Percentiles rank a stretch among this genome's conserved stretches.
phyloP scores from a whole-genome alignment of 2,113 vertebrate genomes.

The Datnioides undecimradiatus region DNA sequence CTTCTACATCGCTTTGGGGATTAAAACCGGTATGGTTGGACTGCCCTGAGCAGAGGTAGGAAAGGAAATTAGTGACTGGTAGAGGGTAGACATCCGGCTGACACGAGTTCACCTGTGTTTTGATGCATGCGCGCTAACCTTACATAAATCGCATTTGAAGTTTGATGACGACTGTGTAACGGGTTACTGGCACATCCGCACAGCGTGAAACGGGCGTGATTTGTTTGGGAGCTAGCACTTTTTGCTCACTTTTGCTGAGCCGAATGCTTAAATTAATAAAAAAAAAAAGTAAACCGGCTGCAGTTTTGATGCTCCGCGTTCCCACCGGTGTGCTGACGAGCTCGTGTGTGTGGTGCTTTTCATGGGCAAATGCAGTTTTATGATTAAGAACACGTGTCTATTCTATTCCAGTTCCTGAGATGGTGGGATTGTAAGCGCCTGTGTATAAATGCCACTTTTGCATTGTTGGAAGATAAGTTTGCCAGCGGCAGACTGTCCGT shows the following conservation, averaged over 20 bases:
- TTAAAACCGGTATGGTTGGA: constrained; percentile 62
- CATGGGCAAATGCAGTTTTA: constrained; percentile 31
- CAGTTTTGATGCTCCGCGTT: constrained; percentile 57
- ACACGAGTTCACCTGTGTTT: constrained; percentile 48
- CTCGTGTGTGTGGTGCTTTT: constrained; percentile 13
- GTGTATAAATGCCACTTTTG: background rate
- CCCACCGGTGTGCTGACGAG: constrained; percentile 33
- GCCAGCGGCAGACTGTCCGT: background rate
- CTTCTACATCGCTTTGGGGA: constrained; percentile 74
- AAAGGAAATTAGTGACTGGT: constrained; percentile 56
- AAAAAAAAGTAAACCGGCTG: constrained; percentile 45
- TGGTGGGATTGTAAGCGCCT: constrained; percentile 5
- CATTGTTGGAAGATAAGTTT: background rate
- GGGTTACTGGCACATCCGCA: constrained; percentile 53
- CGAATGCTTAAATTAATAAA: constrained; percentile 12
- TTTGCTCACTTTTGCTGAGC: constrained; percentile 64
- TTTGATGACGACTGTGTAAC: constrained; percentile 42
- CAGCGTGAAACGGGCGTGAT: constrained; percentile 41
- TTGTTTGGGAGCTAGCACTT: constrained; percentile 61
- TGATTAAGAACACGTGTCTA: constrained; percentile 39
- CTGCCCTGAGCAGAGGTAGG: constrained; percentile 28
- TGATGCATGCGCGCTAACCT: constrained; percentile 26
- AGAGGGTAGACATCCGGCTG: constrained; percentile 55
- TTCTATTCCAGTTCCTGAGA: background rate
- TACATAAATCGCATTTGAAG: constrained; percentile 26